phyloP scores from a whole-genome alignment of 2,888 invertebrate genomes.

The Onthophagus sagittarius region DNA sequence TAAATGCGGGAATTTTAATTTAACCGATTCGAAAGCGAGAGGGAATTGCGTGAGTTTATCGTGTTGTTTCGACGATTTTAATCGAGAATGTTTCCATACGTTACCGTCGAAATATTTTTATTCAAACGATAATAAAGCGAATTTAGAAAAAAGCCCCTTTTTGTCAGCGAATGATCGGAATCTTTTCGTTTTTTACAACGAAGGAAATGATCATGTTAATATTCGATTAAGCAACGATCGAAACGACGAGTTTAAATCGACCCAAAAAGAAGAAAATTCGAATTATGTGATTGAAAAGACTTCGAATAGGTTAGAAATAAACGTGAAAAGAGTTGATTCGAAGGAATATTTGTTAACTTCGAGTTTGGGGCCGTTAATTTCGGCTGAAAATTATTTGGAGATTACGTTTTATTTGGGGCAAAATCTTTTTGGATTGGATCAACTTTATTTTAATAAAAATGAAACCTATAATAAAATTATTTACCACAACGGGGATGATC shows the following conservation, averaged over 20 bases:
- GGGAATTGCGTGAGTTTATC: slow-evolving; percentile 31
- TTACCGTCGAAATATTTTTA: slow-evolving; percentile 43
- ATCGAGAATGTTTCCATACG: slow-evolving; percentile 40
- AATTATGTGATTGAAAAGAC: slow-evolving; percentile 13
- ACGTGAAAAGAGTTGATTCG: slow-evolving; percentile 31
- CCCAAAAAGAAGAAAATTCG: neutral
- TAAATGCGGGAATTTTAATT: slow-evolving; percentile 38
- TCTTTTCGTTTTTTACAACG: too few species aligned
- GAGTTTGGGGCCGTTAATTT: slow-evolving; percentile 56
- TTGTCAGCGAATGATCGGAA: too few species aligned
- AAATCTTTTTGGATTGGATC: slow-evolving; percentile 56
- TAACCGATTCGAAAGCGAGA: slow-evolving; percentile 25
- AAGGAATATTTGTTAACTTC: slow-evolving; percentile 53
- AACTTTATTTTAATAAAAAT: slow-evolving; percentile 47
- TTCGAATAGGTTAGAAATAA: slow-evolving; percentile 29
- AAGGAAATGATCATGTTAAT: neutral
- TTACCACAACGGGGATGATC: slow-evolving; percentile 50
- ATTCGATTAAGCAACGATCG: neutral
- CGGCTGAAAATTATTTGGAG: slow-evolving; percentile 60
- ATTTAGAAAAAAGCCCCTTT: neutral
- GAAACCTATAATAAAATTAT: slow-evolving; percentile 43
- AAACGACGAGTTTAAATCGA: slow-evolving; percentile 4
- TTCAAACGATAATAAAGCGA: neutral
- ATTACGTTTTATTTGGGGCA: slow-evolving; percentile 54
- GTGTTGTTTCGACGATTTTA: slow-evolving; percentile 41